A percentile compares a stretch with the other conserved stretches of the same genome.
phyloP scores from a whole-genome alignment of 2,888 invertebrate genomes.

The Eurytoma adleriae region DNA sequence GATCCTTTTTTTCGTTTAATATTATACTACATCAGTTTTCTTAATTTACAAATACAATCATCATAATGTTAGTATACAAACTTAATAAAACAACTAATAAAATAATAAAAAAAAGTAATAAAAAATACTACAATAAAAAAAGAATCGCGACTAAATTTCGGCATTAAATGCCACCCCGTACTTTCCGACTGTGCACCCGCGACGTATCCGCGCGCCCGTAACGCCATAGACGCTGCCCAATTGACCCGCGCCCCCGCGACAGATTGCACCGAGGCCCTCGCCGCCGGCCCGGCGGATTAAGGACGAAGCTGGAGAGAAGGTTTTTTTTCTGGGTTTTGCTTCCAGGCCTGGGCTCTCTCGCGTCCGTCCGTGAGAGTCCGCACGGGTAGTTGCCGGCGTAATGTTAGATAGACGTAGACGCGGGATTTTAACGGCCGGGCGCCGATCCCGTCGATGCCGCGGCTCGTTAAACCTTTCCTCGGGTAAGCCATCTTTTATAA shows the following conservation, averaged over 20 bases:
- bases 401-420: not conserved
- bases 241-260: slow-evolving; percentile 48
- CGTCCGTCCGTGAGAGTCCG: slow-evolving; percentile 25
- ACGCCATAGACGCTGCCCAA: slow-evolving; percentile 61
- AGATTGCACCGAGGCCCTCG: not conserved
- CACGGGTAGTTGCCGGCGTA: slow-evolving; percentile 28
- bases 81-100: too few species aligned
- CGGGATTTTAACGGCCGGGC: not conserved
- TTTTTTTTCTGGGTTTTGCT: slow-evolving; percentile 55
- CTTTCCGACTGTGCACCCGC: slow-evolving; percentile 17
- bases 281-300: slow-evolving; percentile 28
- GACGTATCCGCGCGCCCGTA: not conserved
- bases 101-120: too few species aligned
- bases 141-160: too few species aligned
- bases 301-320: slow-evolving; percentile 55
- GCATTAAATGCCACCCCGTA: not conserved
- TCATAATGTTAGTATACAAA: too few species aligned
- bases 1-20: too few species aligned
- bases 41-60: too few species aligned
- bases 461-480: not conserved
- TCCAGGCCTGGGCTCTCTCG: slow-evolving; percentile 46
- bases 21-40: too few species aligned
- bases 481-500: slow-evolving; percentile 47
- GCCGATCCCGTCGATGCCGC: not conserved
- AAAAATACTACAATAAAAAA: too few species aligned